Percentiles rank a stretch among this genome's conserved stretches.
These are phyloP conservation scores for Allochrocebus solatus DNA, from an alignment of 2,797 vertebrate species.

Conservation along the genomic window DNA sequence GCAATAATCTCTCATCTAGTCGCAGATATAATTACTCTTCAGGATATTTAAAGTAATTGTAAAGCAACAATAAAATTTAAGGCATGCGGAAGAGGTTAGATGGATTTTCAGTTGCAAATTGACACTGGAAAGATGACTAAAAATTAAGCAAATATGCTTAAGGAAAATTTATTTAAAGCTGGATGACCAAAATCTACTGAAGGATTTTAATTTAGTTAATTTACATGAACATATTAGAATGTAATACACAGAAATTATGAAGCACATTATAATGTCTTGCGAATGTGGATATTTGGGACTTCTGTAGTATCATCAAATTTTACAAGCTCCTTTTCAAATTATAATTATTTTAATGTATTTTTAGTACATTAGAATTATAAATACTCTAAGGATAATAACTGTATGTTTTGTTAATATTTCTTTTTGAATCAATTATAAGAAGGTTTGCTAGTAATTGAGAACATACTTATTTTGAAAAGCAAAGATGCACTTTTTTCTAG, in stretches of 20 bases:
- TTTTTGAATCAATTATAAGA: not conserved
- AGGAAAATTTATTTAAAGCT: not conserved
- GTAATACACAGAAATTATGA: not conserved
- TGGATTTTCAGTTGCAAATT: not conserved
- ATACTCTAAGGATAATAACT: slow-evolving; percentile 6
- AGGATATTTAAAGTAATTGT: not conserved
- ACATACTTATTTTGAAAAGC: slow-evolving; percentile 23
- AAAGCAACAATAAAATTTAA: slow-evolving; percentile 11
- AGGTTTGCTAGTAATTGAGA: not conserved
- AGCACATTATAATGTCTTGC: not conserved
- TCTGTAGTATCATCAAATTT: not conserved
- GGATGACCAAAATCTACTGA: not conserved
- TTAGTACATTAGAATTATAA: not conserved
- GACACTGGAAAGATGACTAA: not conserved
- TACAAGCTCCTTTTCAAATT: slow-evolving; percentile 54
- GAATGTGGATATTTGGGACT: not conserved
- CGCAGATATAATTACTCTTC: not conserved
- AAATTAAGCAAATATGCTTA: not conserved
- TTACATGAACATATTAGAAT: not conserved
- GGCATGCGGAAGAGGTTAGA: not conserved
- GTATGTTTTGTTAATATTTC: slow-evolving; percentile 12
- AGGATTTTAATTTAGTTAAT: slow-evolving; percentile 27
- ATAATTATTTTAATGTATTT: slow-evolving; percentile 58
- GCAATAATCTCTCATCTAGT: not conserved
- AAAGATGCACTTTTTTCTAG: not conserved